These are phyloP conservation scores for Panthera uncia DNA, from an alignment of 2,113 vertebrate species.

Conservation along the genomic window DNA sequence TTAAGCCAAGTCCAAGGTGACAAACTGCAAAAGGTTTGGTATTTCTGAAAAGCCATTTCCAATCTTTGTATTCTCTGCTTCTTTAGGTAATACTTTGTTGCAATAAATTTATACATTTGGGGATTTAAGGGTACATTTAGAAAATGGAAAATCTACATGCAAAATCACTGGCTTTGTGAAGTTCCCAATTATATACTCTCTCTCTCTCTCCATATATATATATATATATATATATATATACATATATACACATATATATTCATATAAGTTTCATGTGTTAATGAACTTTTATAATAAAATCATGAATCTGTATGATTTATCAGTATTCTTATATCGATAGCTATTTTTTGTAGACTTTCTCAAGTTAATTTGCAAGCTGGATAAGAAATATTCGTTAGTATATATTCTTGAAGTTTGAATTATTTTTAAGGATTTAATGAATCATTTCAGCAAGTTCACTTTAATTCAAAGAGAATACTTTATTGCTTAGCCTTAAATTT, in stretches of 20 bases:
- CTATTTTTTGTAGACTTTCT: conserved; percentile 54
- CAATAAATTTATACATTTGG: background rate
- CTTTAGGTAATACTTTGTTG: background rate
- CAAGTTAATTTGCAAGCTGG: conserved; percentile 60
- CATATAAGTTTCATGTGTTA: background rate
- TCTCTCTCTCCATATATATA: too few species aligned
- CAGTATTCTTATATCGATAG: conserved; percentile 27
- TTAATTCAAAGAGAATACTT: conserved; percentile 79
- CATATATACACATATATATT: background rate
- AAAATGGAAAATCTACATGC: background rate
- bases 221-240: too few species aligned
- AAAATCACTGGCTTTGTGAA: background rate
- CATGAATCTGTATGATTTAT: conserved; percentile 16
- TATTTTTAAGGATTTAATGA: conserved; percentile 75
- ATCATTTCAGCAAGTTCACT: conserved; percentile 68
- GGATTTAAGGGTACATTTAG: background rate
- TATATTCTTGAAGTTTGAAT: conserved; percentile 70
- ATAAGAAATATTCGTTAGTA: conserved; percentile 67
- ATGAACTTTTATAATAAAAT: conserved; percentile 52
- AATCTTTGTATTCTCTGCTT: background rate
- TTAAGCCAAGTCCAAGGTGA: background rate
- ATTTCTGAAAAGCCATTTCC: conserved; percentile 4
- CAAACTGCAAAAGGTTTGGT: background rate
- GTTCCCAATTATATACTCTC: background rate
- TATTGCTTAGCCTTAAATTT: conserved; percentile 74